Evolutionary conservation across 1,140 invertebrate species (phyloP).

Genomic region (Phortica variegata): DNA sequence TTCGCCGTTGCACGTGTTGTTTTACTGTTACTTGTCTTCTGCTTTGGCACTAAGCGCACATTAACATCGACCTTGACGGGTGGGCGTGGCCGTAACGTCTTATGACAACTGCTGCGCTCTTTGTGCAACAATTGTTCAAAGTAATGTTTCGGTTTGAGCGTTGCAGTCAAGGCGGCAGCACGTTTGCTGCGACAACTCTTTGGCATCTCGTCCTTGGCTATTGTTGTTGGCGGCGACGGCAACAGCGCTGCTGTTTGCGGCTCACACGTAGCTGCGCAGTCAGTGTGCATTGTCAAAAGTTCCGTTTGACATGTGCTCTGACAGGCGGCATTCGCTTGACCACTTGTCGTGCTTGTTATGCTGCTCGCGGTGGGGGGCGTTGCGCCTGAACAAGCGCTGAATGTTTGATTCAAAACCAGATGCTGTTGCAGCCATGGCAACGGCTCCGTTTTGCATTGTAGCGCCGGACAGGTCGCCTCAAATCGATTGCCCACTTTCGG

Average conservation of each 20-base stretch:
- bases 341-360: background rate
- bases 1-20: slow-evolving; percentile 23
- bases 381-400: slow-evolving; percentile 25
- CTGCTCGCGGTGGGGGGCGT: background rate
- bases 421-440: slow-evolving; percentile 56
- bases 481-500: too few relatives aligned
- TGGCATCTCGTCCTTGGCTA: slow-evolving; percentile 15
- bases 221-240: background rate
- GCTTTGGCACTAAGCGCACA: slow-evolving; percentile 68
- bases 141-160: slow-evolving; percentile 36
- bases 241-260: slow-evolving; percentile 21
- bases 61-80: slow-evolving; percentile 76
- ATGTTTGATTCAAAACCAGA: slow-evolving; percentile 50
- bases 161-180: slow-evolving; percentile 29
- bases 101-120: slow-evolving; percentile 21
- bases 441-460: slow-evolving; percentile 38
- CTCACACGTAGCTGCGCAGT: background rate
- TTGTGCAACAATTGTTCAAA: slow-evolving; percentile 40
- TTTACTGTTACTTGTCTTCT: slow-evolving; percentile 60
- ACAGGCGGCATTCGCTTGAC: slow-evolving; percentile 15
- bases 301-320: slow-evolving; percentile 40
- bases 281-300: slow-evolving; percentile 48
- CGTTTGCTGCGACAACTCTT: slow-evolving; percentile 30
- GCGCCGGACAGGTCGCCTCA: too few relatives aligned
- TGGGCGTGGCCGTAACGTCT: slow-evolving; percentile 26